Conservation (phyloP, 2,888 invertebrate species). For the Xanthorhoe designata region DNA sequence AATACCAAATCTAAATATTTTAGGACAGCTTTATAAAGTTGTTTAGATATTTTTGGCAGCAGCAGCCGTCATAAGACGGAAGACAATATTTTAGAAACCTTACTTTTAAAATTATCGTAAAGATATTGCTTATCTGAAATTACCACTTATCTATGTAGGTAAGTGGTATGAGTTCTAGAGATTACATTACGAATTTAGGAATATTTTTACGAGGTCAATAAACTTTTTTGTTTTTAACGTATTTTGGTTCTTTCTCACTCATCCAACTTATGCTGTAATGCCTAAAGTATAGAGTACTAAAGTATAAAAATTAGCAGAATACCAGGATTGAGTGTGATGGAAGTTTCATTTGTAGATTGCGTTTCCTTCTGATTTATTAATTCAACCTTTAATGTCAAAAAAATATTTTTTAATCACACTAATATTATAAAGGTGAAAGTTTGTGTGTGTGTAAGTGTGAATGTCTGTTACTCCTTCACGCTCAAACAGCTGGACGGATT, state of each 20-base stretch:
- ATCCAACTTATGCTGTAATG: neutral
- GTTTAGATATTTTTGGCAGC: neutral
- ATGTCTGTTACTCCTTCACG: no score
- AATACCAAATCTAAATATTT: neutral
- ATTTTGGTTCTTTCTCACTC: neutral
- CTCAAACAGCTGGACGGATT: no score
- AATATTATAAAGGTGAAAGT: no score
- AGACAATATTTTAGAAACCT: neutral
- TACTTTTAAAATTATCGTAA: neutral
- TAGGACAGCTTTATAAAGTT: neutral
- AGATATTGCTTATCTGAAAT: conserved; percentile 1
- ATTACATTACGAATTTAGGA: neutral
- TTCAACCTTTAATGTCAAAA: no score
- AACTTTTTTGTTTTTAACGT: neutral
- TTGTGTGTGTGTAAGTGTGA: no score
- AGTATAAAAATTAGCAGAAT: no score
- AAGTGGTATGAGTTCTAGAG: neutral
- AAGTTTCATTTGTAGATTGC: no score
- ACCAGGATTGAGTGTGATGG: no score
- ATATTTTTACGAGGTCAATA: neutral
- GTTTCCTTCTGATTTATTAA: no score
- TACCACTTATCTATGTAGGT: neutral
- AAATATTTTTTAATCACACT: no score
- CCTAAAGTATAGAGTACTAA: no score
- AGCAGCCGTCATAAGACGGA: neutral